Base-by-base conservation (phyloP, 2,888 invertebrate genomes). In the Lepas anatifera region DNA sequence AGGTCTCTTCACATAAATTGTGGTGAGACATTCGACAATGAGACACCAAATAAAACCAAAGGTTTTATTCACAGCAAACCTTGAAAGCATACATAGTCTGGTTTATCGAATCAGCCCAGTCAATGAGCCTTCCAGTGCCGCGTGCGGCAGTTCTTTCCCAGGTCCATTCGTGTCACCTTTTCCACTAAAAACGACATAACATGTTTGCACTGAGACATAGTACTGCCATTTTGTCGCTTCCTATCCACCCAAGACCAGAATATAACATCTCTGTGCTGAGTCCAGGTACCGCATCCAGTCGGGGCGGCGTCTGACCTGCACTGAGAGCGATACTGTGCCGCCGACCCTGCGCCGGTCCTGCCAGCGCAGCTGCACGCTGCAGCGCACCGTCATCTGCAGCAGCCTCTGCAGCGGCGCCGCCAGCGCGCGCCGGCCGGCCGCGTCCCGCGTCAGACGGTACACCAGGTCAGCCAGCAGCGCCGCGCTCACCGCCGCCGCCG, bases 281-380 rank as follows among this genome's bases (percentile, higher is more conserved):
- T 46, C 46, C 4, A 7, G 18, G 13, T 3, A 16, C 46, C 46
- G 22, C 3, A 3, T 18, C 46, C 46, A 16, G 10, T 16, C 46
- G 3, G 18, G 22, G 46, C 4, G 18, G 11, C 46, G 25, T 16
- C 69, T 48, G 77, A 86, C 86, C 80, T 84, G 82, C 75, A 95
- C 90, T 71, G 88, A 89, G 82, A 95, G 95, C 78, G 91, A 90
- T 85, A 94, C 90, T 43, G 93, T 93, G 80, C 89, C 91, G 63
- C 95, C 95, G 35, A 95, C 95, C 22, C 87, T 83, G 77, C 90
- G 88, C 27, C 94, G 94, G 80, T 94, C 94, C 72, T 87, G 85
- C 95, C 95, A 95, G 76, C 92, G 91, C 85, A 95, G 95, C 75
- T 87, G 85, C 32, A 71, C 69, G 52, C 70, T 43, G 70, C 73